Base-by-base conservation (phyloP, 2,797 vertebrate genomes). In the Bradypodion pumilum region DNA sequence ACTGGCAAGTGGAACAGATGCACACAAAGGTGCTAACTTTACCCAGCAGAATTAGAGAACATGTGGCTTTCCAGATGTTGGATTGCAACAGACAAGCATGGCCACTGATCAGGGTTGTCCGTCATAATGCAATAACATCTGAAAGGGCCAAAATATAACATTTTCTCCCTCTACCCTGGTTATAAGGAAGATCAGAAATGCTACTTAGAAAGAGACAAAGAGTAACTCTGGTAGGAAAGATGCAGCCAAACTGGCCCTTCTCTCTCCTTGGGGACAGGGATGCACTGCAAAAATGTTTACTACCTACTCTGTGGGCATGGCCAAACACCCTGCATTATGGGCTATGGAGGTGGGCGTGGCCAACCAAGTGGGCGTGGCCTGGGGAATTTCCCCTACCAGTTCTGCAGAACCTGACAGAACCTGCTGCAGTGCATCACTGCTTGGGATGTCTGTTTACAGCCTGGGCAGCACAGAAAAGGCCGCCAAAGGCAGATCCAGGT, bases 1-100 rank as follows among this genome's bases (percentile, higher is more conserved):
- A 0, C 3, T 0, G 3, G 32, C 15, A 13, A 9, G 44, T 1
- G 42, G 70, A 12, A 9, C 19, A 27, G 8, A 40, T n/a, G 7
- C 76, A 29, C 37, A 15, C 25, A 32, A 52, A 46, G 32, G 46
- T 21, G 4, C 16, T 5, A 56, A 21, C 19, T 3, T 56, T 13
- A 27, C 12, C 25, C 25, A 4, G 60, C 12, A 10, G 27, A 10
- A 29, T 29, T 63, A 63, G 27, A 7, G 32, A 32, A 66, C 65
- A 19, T 66, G 65, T 35, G 65, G 12, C n/a, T 66, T 29, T 49
- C n/a, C 32, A 66, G 65, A 66, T 32, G 15, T 19, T 66, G 32
- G 65, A 35, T 32, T 35, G n/a, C 13, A 66, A 66, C 65, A 37
- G 37, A 32, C 32, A 15, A 35, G 65, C 65, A 4, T 68, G 15